Evolutionary conservation across 2,113 vertebrate species (phyloP).

Genomic region (Probosciger aterrimus): DNA sequence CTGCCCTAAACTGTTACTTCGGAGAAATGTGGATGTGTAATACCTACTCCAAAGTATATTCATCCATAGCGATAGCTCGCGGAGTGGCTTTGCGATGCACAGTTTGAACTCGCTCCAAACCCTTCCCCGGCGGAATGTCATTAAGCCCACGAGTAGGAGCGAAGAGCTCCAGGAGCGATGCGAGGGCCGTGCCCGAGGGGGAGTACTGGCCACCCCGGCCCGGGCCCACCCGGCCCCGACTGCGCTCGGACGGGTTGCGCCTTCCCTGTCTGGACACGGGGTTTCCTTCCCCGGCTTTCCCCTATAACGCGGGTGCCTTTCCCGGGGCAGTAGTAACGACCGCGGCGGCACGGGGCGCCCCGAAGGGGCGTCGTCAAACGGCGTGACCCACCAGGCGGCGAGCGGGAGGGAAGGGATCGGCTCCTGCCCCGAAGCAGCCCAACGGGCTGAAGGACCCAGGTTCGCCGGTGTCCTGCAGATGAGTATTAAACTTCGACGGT

Average conservation of each 20-base stretch:
- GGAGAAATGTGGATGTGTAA: slow-evolving; percentile 15
- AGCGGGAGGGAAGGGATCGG: not conserved
- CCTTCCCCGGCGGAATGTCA: not conserved
- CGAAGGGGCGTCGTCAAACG: not conserved
- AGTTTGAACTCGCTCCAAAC: not conserved
- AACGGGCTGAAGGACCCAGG: not conserved
- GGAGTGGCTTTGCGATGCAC: not conserved
- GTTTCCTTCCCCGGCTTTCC: not conserved
- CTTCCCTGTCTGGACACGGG: not conserved
- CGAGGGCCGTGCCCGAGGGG: not conserved
- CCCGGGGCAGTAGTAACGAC: not conserved
- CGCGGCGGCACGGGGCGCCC: not conserved
- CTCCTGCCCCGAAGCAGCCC: not conserved
- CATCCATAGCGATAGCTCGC: not conserved
- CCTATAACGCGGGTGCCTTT: not conserved
- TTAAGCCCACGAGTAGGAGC: not conserved
- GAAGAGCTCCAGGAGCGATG: not conserved
- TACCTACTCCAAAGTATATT: not conserved
- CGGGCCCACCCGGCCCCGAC: not conserved
- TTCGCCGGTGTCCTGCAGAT: not conserved
- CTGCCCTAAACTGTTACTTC: slow-evolving; percentile 46
- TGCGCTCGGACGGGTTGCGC: not conserved
- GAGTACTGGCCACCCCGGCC: fast-evolving
- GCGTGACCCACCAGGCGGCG: not conserved
- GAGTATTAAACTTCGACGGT: not conserved